Evolutionary conservation across 1,140 invertebrate genomes (phyloP).

Genomic region (Sipha flava): DNA sequence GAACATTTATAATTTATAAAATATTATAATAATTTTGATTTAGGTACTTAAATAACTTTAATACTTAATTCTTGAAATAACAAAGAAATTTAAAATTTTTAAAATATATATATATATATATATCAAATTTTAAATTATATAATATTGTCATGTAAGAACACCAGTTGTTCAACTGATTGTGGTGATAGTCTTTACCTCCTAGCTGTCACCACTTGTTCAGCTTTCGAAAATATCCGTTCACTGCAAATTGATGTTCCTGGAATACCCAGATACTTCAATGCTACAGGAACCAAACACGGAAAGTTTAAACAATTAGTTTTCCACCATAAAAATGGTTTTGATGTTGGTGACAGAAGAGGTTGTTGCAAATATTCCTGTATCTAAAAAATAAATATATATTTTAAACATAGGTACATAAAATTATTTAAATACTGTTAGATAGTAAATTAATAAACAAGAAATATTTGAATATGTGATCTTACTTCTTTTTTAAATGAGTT

Average conservation of each 20-base stretch:
- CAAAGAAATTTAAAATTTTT: too few species aligned
- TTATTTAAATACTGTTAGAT: neutral
- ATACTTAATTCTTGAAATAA: too few species aligned
- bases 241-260: neutral
- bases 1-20: too few species aligned
- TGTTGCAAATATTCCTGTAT: neutral
- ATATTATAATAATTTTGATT: too few species aligned
- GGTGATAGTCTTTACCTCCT: neutral
- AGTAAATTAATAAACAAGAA: neutral
- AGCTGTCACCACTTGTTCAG: neutral
- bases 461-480: neutral
- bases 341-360: neutral
- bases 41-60: too few species aligned
- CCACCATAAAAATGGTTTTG: neutral
- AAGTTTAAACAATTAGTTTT: neutral
- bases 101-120: too few species aligned
- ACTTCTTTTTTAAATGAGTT: neutral
- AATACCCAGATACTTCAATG: neutral
- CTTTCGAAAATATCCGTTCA: neutral
- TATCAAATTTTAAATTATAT: too few species aligned
- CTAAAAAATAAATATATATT: neutral
- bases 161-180: neutral
- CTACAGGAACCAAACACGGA: neutral
- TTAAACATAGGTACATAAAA: neutral
- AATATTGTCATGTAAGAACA: neutral